These are phyloP conservation scores for Microcebus jonahi DNA, from an alignment of 2,113 vertebrate genomes.

Conservation along the genomic window DNA sequence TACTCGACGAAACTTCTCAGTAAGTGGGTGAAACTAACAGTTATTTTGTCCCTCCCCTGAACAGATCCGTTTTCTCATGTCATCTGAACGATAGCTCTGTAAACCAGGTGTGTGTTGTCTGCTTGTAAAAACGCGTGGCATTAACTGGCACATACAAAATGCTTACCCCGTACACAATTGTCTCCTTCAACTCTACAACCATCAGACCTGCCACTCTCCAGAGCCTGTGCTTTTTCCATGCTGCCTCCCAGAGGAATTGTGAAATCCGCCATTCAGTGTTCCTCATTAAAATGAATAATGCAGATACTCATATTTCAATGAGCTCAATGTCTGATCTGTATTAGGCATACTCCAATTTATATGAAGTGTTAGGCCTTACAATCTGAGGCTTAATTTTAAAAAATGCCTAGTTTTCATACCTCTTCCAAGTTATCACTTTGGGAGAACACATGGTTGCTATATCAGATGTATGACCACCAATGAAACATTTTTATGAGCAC, in stretches of 20 bases:
- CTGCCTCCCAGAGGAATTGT: neutral
- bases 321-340: neutral
- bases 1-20: neutral
- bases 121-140: accelerated
- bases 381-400: neutral
- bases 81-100: neutral
- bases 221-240: neutral
- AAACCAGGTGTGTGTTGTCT: neutral
- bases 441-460: neutral
- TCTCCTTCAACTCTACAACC: neutral
- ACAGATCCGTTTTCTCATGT: neutral
- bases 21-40: no score
- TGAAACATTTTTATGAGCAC: neutral
- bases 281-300: neutral
- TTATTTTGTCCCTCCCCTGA: neutral
- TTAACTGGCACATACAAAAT: no score
- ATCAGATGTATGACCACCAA: no score
- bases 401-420: neutral
- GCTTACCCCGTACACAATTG: neutral
- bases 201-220: neutral
- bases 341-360: neutral
- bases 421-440: no score
- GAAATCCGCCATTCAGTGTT: neutral
- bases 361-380: neutral
- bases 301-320: neutral